These are phyloP conservation scores for Drosophila triauraria DNA, from an alignment of 1,140 invertebrate species.

Conservation along the genomic window DNA sequence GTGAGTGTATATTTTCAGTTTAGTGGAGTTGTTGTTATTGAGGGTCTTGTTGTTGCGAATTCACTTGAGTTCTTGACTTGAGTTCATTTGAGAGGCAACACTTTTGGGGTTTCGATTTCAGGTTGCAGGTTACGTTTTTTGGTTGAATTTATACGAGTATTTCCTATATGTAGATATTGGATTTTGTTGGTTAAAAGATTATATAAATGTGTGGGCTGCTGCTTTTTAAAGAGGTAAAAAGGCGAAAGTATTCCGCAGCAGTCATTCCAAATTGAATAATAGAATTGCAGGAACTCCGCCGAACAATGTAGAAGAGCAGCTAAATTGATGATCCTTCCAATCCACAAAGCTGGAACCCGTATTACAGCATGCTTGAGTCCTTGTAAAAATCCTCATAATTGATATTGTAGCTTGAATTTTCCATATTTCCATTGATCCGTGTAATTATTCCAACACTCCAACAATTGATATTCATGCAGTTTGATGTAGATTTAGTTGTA, in stretches of 20 bases:
- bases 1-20: not conserved
- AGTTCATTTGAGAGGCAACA: slow-evolving; percentile 9
- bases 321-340: not conserved
- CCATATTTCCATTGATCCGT: not conserved
- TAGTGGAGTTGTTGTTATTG: slow-evolving; percentile 15
- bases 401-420: not conserved
- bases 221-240: not conserved
- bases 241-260: not conserved
- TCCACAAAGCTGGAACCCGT: not conserved
- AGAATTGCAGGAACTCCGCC: not conserved
- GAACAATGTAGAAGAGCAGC: not conserved
- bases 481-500: not conserved
- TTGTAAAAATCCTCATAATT: not conserved
- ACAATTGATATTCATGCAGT: not conserved
- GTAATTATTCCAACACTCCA: not conserved
- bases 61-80: slow-evolving; percentile 8
- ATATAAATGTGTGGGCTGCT: not conserved
- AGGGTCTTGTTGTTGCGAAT: not conserved
- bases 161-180: slow-evolving; percentile 1
- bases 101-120: slow-evolving; percentile 1
- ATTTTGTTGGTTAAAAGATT: slow-evolving; percentile 10
- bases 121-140: not conserved
- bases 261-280: not conserved
- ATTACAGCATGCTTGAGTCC: not conserved
- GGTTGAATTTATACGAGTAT: slow-evolving; percentile 4